Evolutionary conservation across 2,113 vertebrate genomes (phyloP), one percentile per base, ranked within the genome.

Genomic region (Oenanthe melanoleuca): DNA sequence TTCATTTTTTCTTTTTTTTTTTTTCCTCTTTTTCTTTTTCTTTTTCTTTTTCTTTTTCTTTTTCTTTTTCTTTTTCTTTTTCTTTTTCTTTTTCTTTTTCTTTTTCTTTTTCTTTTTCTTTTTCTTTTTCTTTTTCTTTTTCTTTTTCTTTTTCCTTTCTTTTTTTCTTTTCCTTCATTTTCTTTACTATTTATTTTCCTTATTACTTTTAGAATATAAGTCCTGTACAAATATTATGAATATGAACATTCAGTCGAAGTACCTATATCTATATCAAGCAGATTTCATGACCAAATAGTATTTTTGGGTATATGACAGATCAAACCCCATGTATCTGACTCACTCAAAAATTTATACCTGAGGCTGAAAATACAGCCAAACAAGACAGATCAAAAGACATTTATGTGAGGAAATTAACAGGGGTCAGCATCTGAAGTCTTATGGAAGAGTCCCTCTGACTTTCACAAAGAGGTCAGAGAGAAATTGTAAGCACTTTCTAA

Each of bases 81-180:
- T 1, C 4, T 38, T 24, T 15, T 26, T 4, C 5, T 24, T 47
- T 45, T 49, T 2, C 2, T n/a, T 31, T 45, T 40, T n/a, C 11
- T 52, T 33, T 44, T 9, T 2, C 34, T 37, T 37, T 37, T 37
- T 37, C 34, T 37, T 37, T 37, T 37, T 37, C n/a, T 11, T 33
- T 6, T 12, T 14, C 13, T 4, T 6, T 19, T 11, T 34, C 7
- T 12, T 29, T 6, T 14, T 1, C 4, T 21, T 2, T 6, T 4
- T 8, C 19, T 14, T 16, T 15, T 8, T 13, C 14, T 8, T 53
- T 9, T 10, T 18, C 7, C 10, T 19, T n/a, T n/a, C n/a, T n/a
- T n/a, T 38, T 24, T 15, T 26, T 4, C 5, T 24, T 47, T 45
- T 49, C 2, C 2, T n/a, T 6, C 1, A 2, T 31, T 45, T 40